A percentile compares a stretch with the other conserved stretches of the same genome.
Conservation (phyloP, 2,888 invertebrate species). For the Anoncus sp. region DNA sequence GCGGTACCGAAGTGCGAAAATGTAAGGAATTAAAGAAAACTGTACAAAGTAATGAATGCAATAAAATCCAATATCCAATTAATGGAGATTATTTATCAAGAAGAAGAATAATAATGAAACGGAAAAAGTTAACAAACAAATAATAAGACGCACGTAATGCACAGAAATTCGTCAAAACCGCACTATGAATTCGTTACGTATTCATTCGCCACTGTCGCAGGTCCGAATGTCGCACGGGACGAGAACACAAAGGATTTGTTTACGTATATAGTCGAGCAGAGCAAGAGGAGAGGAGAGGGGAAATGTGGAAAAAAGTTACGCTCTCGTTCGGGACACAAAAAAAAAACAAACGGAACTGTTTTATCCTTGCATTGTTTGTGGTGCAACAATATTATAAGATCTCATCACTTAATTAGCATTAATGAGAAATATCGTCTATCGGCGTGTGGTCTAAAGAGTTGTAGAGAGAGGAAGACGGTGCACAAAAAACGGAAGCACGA, state of each 20-base stretch:
- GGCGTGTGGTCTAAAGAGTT: not conserved
- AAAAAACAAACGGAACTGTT: too few relatives aligned
- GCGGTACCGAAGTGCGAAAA: conserved; percentile 3
- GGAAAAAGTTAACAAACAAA: not conserved
- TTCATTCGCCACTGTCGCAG: conserved; percentile 2
- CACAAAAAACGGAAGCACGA: too few relatives aligned
- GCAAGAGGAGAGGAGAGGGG: too few relatives aligned
- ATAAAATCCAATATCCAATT: not conserved
- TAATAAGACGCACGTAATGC: not conserved
- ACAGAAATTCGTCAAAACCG: not conserved
- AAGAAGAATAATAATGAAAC: not conserved
- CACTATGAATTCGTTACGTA: too few relatives aligned
- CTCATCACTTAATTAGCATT: too few relatives aligned
- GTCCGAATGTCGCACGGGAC: not conserved
- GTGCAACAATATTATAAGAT: not conserved
- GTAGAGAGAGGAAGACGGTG: not conserved
- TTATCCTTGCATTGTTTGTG: too few relatives aligned
- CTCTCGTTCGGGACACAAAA: too few relatives aligned
- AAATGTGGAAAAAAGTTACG: not conserved
- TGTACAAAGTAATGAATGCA: conserved; percentile 5
- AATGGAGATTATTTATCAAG: conserved; percentile 7
- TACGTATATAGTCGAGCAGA: too few relatives aligned
- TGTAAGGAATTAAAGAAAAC: not conserved
- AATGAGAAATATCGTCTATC: conserved; percentile 5
- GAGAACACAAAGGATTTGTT: conserved; percentile 4